Evolutionary conservation across 1,140 invertebrate genomes (phyloP), one percentile per base, ranked within the genome.

Genomic region (Portunus trituberculatus): DNA sequence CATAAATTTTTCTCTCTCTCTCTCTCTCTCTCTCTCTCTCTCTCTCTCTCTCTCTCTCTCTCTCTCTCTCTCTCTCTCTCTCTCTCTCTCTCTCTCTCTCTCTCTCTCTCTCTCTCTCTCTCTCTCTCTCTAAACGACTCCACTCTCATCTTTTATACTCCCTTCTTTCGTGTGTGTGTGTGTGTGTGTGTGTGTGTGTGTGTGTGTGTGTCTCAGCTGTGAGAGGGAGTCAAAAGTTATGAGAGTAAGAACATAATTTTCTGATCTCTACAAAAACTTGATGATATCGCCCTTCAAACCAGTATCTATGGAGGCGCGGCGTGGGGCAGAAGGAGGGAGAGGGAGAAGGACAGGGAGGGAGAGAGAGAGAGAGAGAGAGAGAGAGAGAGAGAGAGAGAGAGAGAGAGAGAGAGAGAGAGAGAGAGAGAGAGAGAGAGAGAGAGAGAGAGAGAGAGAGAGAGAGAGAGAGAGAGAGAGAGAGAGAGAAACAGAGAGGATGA

Each of bases 161-260:
- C 16, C 52, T 59, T 4, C 39, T 59, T 59, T 59, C 12, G 52
- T 59, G 52, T 59, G 52, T 59, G 52, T 59, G 52, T 59, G 52
- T 59, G 52, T 59, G 52, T 59, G 52, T 59, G 52, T 59, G 52
- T 59, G 52, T 59, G 52, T 59, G 52, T 59, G 52, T 59, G 52
- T 59, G 52, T 59, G 52, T 59, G 52, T 59, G 52, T 59, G 52
- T 59, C 12, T 59, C 12, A 14, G 52, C 39, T 59, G 52, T 59
- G 52, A 76, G 67, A n/a, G 67, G 67, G 67, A 76, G 52, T 14
- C 52, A 76, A 76, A 76, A 76, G 67, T 76, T 76, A 76, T n/a
- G 67, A n/a, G 67, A 76, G 6, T 76, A n/a, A 76, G 20, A 76
- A 76, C 25, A 76, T 76, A 76, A 76, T 76, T 76, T n/a, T 76